Conservation (phyloP, 2,113 vertebrate genomes). For the Upupa epops region DNA sequence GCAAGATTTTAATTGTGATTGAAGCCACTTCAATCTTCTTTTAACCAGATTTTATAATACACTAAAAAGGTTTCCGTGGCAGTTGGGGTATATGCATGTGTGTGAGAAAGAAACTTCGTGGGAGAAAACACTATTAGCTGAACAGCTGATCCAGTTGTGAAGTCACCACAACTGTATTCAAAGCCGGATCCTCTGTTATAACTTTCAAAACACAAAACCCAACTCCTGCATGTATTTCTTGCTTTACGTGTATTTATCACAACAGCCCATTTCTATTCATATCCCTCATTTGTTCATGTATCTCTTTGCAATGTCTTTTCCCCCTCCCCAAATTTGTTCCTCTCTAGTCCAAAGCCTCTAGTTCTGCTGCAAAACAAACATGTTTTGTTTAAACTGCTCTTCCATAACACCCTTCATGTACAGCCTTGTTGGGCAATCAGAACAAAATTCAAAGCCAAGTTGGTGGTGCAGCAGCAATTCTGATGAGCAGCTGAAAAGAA, state of each 20-base stretch:
- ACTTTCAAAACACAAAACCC: background rate
- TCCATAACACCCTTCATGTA: slow-evolving; percentile 44
- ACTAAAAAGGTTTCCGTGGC: background rate
- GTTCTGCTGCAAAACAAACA: slow-evolving; percentile 60
- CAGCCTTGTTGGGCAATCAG: slow-evolving; percentile 66
- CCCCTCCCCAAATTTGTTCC: background rate
- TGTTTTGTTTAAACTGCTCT: slow-evolving; percentile 66
- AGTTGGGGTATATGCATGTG: fast-evolving
- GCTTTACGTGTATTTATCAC: background rate
- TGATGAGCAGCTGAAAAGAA: slow-evolving; percentile 73
- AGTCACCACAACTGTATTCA: background rate
- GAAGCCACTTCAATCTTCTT: background rate
- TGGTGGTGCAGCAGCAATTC: slow-evolving; percentile 70
- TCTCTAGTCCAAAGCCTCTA: slow-evolving; percentile 27
- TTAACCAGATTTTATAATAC: background rate
- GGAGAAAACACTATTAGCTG: background rate
- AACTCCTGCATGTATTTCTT: background rate
- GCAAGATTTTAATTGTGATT: background rate
- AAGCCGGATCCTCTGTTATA: background rate
- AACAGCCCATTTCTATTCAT: background rate
- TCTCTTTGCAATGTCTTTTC: background rate
- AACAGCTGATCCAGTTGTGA: background rate
- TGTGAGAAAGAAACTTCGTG: background rate
- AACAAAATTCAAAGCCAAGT: slow-evolving; percentile 70
- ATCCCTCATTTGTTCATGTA: background rate